phyloP scores from a whole-genome alignment of 2,888 invertebrate species.

The Junonia oenone region DNA sequence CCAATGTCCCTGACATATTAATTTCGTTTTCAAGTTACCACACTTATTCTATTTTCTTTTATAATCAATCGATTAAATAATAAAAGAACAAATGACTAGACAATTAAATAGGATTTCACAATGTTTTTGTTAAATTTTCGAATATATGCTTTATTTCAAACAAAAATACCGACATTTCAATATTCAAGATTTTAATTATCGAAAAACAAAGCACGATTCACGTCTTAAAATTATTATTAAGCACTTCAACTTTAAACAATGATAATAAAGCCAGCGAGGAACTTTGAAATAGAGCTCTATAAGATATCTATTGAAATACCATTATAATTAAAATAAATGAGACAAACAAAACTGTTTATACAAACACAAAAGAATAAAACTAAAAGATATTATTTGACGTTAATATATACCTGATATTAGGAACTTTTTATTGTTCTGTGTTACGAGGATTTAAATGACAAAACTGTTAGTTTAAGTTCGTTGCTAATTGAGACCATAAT shows the following conservation, averaged over 20 bases:
- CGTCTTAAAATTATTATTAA: neutral
- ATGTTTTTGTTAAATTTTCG: neutral
- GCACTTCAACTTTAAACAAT: constrained; percentile 6
- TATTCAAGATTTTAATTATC: neutral
- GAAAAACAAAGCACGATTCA: constrained; percentile 2
- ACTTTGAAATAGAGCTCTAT: neutral
- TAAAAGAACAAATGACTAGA: constrained; percentile 9
- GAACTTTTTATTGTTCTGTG: neutral
- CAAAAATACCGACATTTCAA: neutral
- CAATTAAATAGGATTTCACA: neutral
- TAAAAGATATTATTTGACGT: neutral
- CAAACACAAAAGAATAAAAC: neutral
- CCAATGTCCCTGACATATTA: neutral
- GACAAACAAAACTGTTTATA: neutral
- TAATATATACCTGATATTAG: neutral
- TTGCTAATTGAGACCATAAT: constrained; percentile 18
- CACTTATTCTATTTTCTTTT: neutral
- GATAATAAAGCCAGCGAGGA: constrained; percentile 6
- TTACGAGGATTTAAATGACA: constrained; percentile 1
- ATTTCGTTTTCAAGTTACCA: neutral
- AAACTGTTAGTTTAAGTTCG: constrained; percentile 19
- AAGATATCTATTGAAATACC: neutral
- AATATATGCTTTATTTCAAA: neutral
- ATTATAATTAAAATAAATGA: neutral
- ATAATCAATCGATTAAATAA: neutral